Percentiles rank a stretch among this genome's conserved stretches.
Conservation (phyloP, 2,888 invertebrate genomes). For the Conchocele bisecta region DNA sequence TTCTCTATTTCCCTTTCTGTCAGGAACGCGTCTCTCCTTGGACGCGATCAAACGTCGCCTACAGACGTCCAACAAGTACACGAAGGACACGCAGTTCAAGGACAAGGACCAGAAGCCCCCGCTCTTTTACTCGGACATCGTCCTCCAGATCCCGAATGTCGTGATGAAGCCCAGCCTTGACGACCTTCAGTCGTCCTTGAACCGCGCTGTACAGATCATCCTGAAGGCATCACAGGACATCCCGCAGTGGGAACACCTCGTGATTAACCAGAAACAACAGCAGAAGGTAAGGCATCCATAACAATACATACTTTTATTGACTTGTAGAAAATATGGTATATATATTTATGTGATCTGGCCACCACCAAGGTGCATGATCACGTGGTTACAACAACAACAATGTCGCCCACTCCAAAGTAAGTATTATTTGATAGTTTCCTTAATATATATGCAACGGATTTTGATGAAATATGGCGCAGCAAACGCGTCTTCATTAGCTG, state of each 20-base stretch:
- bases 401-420: too few species aligned
- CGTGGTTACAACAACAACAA: too few species aligned
- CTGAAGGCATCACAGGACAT: constrained; percentile 94
- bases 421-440: too few species aligned
- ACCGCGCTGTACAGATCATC: constrained; percentile 92
- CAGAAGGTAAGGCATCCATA: constrained; percentile 78
- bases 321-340: too few species aligned
- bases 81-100: constrained; percentile 70
- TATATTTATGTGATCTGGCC: too few species aligned
- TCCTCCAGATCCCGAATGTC: constrained; percentile 93
- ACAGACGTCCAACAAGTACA: constrained; percentile 80
- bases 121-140: constrained; percentile 91
- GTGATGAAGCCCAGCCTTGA: constrained; percentile 94
- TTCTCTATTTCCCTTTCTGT: too few species aligned
- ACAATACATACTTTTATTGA: too few species aligned
- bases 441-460: too few species aligned
- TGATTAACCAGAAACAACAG: constrained; percentile 80
- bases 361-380: too few species aligned
- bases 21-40: constrained; percentile 81
- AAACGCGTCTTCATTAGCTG: too few species aligned
- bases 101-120: constrained; percentile 78
- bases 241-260: constrained; percentile 93
- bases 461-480: too few species aligned
- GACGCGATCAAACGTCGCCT: constrained; percentile 82
- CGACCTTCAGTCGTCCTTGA: constrained; percentile 93